Conservation (phyloP, 2,113 vertebrate species). For the Zosterops japonicus region DNA sequence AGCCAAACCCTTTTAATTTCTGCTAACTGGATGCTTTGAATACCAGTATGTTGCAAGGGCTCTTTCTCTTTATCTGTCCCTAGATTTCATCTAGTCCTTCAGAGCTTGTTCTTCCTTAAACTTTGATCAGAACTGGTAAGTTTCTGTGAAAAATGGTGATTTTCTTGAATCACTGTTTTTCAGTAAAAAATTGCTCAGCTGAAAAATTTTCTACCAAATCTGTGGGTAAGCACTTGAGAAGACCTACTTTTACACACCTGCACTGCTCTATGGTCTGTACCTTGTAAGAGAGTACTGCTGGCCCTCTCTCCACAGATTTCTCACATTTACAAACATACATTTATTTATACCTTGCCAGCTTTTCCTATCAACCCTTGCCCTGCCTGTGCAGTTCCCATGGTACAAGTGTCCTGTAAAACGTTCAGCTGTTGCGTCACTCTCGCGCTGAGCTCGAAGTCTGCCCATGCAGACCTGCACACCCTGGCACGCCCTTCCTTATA, state of each 20-base stretch:
- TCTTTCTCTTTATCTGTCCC: background rate
- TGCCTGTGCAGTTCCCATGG: background rate
- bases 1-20: background rate
- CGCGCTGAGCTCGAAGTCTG: background rate
- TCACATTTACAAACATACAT: background rate
- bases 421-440: background rate
- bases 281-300: background rate
- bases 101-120: background rate
- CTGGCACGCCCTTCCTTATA: background rate
- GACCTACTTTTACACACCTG: background rate
- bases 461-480: background rate
- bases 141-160: background rate
- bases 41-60: background rate
- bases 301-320: background rate
- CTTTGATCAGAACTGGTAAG: background rate
- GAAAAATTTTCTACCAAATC: background rate
- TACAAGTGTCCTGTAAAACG: background rate
- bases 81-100: background rate
- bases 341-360: background rate
- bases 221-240: background rate
- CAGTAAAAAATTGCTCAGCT: background rate
- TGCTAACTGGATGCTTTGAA: background rate
- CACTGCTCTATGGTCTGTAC: background rate
- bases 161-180: background rate
- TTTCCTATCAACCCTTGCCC: background rate